A percentile compares a stretch with the other conserved stretches of the same genome.
phyloP scores from a whole-genome alignment of 2,888 invertebrate species.

The Thera britannica region DNA sequence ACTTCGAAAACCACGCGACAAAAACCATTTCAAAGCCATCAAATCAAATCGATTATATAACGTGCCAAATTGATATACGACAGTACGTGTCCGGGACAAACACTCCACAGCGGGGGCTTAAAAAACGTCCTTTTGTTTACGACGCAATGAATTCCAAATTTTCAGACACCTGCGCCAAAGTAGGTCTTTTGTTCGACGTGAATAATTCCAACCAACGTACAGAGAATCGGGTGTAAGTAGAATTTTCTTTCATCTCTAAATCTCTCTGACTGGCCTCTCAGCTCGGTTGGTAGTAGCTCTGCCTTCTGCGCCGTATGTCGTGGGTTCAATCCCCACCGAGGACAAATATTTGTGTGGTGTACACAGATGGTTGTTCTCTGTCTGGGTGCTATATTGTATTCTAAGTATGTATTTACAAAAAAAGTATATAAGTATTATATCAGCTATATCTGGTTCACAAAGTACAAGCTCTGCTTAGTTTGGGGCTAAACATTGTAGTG shows the following conservation, averaged over 20 bases:
- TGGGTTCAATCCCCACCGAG: too few species aligned
- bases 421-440: too few species aligned
- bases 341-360: too few species aligned
- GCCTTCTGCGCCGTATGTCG: too few species aligned
- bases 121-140: conserved; percentile 74
- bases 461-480: too few species aligned
- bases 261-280: too few species aligned
- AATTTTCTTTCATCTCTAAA: background rate
- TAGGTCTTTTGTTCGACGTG: conserved; percentile 69
- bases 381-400: too few species aligned
- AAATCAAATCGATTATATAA: conserved; percentile 43
- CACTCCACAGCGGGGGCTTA: conserved; percentile 53
- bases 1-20: background rate
- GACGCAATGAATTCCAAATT: conserved; percentile 75
- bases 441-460: too few species aligned
- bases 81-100: conserved; percentile 45
- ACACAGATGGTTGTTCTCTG: too few species aligned
- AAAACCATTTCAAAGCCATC: conserved; percentile 28
- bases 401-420: too few species aligned
- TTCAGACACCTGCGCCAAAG: conserved; percentile 70
- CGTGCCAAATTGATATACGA: conserved; percentile 56
- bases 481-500: too few species aligned
- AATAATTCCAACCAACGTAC: conserved; percentile 60
- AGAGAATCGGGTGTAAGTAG: conserved; percentile 20
- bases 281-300: too few species aligned